Evolutionary conservation across 2,113 vertebrate species (phyloP).

Genomic region (Pedionomus torquatus): DNA sequence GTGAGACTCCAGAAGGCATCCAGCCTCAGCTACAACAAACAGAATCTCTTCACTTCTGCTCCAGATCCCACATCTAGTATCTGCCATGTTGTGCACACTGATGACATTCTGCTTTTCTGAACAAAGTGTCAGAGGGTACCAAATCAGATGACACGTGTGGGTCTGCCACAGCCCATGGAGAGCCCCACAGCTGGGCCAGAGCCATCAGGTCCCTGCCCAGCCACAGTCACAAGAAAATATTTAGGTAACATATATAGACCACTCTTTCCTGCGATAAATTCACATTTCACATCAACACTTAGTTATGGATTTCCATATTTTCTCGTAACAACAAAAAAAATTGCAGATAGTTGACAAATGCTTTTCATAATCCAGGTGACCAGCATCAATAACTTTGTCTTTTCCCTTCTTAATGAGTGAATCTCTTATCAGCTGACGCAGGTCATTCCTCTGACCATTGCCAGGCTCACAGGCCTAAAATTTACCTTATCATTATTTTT

Average conservation of each 20-base stretch:
- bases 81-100: too few species aligned
- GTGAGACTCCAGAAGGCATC: neutral
- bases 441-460: neutral
- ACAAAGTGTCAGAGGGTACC: neutral
- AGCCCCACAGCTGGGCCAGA: fast-evolving
- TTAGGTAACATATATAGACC: neutral
- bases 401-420: neutral
- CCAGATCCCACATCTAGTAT: neutral
- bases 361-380: neutral
- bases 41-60: neutral
- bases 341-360: neutral
- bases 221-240: neutral
- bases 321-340: neutral
- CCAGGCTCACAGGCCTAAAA: neutral
- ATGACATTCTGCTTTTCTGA: neutral
- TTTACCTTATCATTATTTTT: neutral
- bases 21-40: neutral
- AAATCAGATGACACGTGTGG: fast-evolving
- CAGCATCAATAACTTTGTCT: neutral
- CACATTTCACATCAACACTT: neutral
- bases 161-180: neutral
- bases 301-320: neutral
- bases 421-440: neutral
- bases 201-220: neutral
- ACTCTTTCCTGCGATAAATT: neutral